These are phyloP conservation scores for Saccopteryx bilineata DNA, from an alignment of 2,113 vertebrate species.

Conservation along the genomic window DNA sequence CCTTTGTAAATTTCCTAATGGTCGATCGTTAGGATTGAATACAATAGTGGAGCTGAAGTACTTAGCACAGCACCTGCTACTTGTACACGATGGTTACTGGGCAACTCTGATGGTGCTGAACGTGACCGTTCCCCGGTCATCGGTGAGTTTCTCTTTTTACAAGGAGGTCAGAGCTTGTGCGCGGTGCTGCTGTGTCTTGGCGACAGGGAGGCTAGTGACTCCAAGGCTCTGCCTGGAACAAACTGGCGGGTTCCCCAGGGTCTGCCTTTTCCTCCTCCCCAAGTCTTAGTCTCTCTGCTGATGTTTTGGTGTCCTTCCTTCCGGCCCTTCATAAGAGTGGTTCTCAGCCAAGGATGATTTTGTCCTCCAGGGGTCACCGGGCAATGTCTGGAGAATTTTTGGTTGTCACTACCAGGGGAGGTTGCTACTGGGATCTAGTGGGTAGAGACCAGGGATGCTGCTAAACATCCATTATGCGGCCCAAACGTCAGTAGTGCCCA, in stretches of 20 bases:
- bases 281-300: background rate
- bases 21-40: background rate
- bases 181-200: rapidly evolving
- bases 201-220: background rate
- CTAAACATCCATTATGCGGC: background rate
- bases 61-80: background rate
- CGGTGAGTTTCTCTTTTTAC: background rate
- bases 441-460: background rate
- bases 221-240: background rate
- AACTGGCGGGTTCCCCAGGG: rapidly evolving
- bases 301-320: background rate
- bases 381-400: background rate
- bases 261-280: background rate
- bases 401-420: rapidly evolving
- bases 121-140: background rate
- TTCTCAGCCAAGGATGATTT: background rate
- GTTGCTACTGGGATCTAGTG: background rate
- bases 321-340: background rate
- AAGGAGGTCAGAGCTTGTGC: background rate
- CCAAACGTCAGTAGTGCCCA: background rate
- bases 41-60: background rate
- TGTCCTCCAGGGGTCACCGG: background rate
- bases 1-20: background rate
- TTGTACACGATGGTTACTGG: background rate
- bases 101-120: background rate